phyloP scores from a whole-genome alignment of 2,113 vertebrate species.

The Probosciger aterrimus region DNA sequence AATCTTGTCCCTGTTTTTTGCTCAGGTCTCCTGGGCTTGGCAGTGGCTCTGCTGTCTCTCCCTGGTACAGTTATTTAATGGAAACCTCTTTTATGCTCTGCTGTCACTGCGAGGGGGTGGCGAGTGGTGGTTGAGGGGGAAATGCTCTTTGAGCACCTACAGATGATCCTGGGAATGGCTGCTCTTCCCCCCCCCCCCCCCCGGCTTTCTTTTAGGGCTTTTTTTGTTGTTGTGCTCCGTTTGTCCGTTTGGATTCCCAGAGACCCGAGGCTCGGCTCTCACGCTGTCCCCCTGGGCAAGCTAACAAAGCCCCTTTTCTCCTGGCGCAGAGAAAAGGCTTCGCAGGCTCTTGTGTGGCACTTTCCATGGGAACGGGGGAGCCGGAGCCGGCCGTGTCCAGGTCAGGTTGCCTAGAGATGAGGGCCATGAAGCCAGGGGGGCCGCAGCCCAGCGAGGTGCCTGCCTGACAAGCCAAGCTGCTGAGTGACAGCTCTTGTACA shows the following conservation, averaged over 20 bases:
- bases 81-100: slow-evolving; percentile 26
- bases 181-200: slow-evolving; percentile 18
- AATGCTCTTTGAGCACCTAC: slow-evolving; percentile 59
- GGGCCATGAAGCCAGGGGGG: slow-evolving; percentile 62
- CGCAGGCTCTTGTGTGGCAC: slow-evolving; percentile 82
- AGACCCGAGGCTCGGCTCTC: slow-evolving; percentile 79
- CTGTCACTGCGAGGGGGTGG: background rate
- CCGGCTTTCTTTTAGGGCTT: slow-evolving; percentile 28
- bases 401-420: slow-evolving; percentile 86
- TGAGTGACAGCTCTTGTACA: slow-evolving; percentile 68
- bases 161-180: slow-evolving; percentile 70
- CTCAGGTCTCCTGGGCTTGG: background rate
- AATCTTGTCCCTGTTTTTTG: accelerated
- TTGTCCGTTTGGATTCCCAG: slow-evolving; percentile 86
- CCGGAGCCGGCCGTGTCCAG: slow-evolving; percentile 73
- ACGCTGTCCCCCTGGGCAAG: slow-evolving; percentile 87
- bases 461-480: slow-evolving; percentile 46
- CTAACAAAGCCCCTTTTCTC: slow-evolving; percentile 98
- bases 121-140: background rate
- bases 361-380: slow-evolving; percentile 90
- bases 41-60: background rate
- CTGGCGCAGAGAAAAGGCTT: slow-evolving; percentile 83
- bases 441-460: slow-evolving; percentile 23
- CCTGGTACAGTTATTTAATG: background rate
- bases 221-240: slow-evolving; percentile 64